Evolutionary conservation across 2,888 invertebrate genomes (phyloP).

Genomic region (Drosophila peninsularis): DNA sequence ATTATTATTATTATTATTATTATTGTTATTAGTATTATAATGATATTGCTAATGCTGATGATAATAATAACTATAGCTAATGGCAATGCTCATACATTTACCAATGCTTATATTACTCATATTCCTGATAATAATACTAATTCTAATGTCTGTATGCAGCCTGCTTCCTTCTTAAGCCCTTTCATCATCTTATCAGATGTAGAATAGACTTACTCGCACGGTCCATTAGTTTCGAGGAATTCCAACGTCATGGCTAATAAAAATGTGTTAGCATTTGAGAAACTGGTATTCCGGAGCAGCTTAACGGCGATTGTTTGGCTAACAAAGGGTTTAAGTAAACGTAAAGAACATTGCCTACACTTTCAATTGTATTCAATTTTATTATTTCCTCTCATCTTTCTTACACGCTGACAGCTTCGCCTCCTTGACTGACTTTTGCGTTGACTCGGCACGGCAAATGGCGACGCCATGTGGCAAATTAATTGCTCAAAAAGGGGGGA

Average conservation of each 20-base stretch:
- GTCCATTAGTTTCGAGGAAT: conserved; percentile 7
- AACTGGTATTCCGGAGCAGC: conserved; percentile 25
- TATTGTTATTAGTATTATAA: too few relatives aligned
- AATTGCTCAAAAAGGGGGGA: conserved; percentile 15
- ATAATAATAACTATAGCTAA: too few relatives aligned
- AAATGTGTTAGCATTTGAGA: conserved; percentile 17
- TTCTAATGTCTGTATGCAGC: background rate
- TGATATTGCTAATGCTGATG: background rate
- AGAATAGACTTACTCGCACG: background rate
- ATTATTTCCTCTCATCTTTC: background rate
- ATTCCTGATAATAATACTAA: background rate
- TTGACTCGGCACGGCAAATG: conserved; percentile 39
- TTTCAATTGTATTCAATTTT: conserved; percentile 30
- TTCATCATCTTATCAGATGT: background rate
- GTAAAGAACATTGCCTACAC: conserved; percentile 52
- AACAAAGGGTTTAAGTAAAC: conserved; percentile 56
- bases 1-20: too few relatives aligned
- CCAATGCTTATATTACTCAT: background rate
- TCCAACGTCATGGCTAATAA: conserved; percentile 24
- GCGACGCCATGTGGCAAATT: conserved; percentile 50
- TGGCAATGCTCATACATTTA: too few relatives aligned
- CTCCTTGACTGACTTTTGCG: conserved; percentile 53
- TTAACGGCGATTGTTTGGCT: conserved; percentile 6
- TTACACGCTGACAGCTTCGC: conserved; percentile 18
- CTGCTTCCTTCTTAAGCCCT: background rate